Evolutionary conservation across 2,113 vertebrate species (phyloP).

Genomic region (Varanus komodoensis): DNA sequence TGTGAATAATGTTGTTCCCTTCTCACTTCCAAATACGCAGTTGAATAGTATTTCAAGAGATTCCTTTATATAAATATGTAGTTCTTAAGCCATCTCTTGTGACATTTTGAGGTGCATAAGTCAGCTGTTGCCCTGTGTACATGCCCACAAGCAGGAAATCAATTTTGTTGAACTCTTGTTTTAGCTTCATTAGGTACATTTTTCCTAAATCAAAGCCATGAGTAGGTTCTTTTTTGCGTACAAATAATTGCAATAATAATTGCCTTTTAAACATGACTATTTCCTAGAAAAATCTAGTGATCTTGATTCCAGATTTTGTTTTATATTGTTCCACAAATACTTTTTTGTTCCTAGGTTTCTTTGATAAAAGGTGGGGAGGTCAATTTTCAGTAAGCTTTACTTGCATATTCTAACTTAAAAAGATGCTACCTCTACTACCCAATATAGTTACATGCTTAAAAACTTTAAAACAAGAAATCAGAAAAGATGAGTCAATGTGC

Average conservation of each 20-base stretch:
- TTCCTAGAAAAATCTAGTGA: neutral
- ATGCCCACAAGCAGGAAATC: neutral
- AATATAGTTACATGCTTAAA: neutral
- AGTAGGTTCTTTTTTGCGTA: neutral
- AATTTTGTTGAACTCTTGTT: neutral
- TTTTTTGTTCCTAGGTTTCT: constrained; percentile 14
- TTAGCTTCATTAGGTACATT: neutral
- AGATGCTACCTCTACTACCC: neutral
- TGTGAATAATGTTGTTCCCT: neutral
- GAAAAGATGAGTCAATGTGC: neutral
- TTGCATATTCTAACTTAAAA: neutral
- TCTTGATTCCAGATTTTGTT: neutral
- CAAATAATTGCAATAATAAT: neutral
- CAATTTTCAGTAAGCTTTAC: neutral
- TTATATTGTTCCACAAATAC: neutral
- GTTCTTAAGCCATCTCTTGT: neutral
- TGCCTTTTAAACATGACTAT: no score
- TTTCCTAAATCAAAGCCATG: neutral
- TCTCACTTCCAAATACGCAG: accelerated
- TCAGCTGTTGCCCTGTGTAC: neutral
- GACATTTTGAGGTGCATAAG: accelerated
- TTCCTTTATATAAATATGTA: accelerated
- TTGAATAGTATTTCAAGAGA: neutral
- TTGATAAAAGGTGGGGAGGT: neutral
- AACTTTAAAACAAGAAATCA: neutral